These are phyloP conservation scores for Heliothis virescens DNA, from an alignment of 1,140 invertebrate species.

Conservation along the genomic window DNA sequence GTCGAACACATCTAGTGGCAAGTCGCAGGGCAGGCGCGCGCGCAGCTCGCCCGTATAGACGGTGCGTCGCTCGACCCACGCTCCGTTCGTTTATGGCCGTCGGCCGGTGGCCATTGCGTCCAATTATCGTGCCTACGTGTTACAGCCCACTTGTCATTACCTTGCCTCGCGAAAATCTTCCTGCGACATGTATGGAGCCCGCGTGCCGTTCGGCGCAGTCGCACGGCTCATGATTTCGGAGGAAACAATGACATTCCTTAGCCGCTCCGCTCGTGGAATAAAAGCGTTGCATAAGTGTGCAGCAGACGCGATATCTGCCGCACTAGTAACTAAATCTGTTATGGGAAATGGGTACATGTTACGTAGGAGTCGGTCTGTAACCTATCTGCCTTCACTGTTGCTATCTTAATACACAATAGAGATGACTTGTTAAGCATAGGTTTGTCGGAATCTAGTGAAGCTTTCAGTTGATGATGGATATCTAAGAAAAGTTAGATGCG, in stretches of 20 bases:
- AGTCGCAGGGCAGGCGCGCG: constrained; percentile 51
- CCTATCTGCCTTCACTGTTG: not conserved
- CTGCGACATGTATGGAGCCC: constrained; percentile 61
- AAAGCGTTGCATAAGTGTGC: constrained; percentile 15
- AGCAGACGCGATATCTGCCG: not conserved
- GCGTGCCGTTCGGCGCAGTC: constrained; percentile 48
- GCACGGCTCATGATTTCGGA: constrained; percentile 29
- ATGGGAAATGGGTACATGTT: not conserved
- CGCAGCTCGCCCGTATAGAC: constrained; percentile 70
- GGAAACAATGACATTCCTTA: constrained; percentile 32
- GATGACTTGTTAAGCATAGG: too few relatives aligned
- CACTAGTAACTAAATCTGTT: not conserved
- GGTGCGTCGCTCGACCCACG: constrained; percentile 78
- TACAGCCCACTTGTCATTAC: constrained; percentile 80
- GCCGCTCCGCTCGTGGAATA: constrained; percentile 17
- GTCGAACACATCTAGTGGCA: constrained; percentile 62
- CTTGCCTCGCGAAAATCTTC: constrained; percentile 76
- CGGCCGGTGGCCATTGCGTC: constrained; percentile 75
- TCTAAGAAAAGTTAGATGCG: too few relatives aligned
- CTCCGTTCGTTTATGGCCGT: constrained; percentile 75
- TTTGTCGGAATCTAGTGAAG: too few relatives aligned
- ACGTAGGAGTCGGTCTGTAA: not conserved
- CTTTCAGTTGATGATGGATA: too few relatives aligned
- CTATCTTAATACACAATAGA: not conserved
- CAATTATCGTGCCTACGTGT: constrained; percentile 84